Percentiles rank a stretch among this genome's conserved stretches.
phyloP scores from a whole-genome alignment of 2,888 invertebrate species.

The Rhaphigaster nebulosa region DNA sequence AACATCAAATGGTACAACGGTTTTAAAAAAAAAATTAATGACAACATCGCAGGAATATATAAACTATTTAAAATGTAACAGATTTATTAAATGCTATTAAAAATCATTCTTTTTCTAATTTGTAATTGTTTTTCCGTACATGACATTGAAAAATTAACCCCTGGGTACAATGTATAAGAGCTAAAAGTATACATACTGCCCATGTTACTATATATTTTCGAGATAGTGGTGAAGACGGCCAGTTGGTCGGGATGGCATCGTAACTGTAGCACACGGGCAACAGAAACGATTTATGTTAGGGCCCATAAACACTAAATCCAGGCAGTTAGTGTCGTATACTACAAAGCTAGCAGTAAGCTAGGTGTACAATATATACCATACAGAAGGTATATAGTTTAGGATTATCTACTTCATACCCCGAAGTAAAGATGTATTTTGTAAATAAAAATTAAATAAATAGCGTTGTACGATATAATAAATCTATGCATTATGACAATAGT shows the following conservation, averaged over 20 bases:
- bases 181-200: background rate
- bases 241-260: background rate
- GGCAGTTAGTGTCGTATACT: background rate
- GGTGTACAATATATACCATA: background rate
- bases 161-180: background rate
- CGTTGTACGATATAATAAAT: no score
- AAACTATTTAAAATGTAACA: no score
- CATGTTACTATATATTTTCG: background rate
- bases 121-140: no score
- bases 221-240: background rate
- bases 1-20: no score
- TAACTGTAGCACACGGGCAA: background rate
- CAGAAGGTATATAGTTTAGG: background rate
- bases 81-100: no score
- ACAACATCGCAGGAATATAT: no score
- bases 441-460: no score
- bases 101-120: no score
- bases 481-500: no score
- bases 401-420: background rate
- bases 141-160: background rate
- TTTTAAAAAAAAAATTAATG: no score
- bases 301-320: background rate
- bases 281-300: background rate
- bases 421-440: background rate
- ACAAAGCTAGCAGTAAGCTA: background rate